A percentile compares a stretch with the other conserved stretches of the same genome.
Conservation (phyloP, 2,888 invertebrate genomes). For the Agrotis clavis region DNA sequence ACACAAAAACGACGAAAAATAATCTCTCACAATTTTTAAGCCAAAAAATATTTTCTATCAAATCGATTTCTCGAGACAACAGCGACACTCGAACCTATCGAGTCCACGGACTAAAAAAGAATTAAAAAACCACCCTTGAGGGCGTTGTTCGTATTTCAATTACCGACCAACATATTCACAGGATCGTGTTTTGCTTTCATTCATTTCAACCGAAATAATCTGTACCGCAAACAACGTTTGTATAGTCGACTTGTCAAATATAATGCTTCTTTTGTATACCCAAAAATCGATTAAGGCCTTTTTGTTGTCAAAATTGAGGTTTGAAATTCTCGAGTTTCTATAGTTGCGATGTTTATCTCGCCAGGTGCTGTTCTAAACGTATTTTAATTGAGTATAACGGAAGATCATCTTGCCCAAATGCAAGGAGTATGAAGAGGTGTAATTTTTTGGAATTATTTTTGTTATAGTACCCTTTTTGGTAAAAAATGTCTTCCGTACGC, state of each 20-base stretch:
- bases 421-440: slow-evolving; percentile 48
- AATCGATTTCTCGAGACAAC: slow-evolving; percentile 64
- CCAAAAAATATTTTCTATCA: slow-evolving; percentile 54
- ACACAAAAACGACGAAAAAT: neutral
- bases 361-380: slow-evolving; percentile 89
- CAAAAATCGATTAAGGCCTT: slow-evolving; percentile 90
- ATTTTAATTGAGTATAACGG: slow-evolving; percentile 86
- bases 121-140: slow-evolving; percentile 81
- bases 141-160: slow-evolving; percentile 88
- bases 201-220: slow-evolving; percentile 91
- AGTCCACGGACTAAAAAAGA: slow-evolving; percentile 68
- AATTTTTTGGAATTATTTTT: slow-evolving; percentile 56
- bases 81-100: slow-evolving; percentile 75
- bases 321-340: slow-evolving; percentile 89
- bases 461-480: slow-evolving; percentile 3
- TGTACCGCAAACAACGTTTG: slow-evolving; percentile 89
- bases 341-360: slow-evolving; percentile 89
- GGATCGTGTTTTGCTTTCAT: slow-evolving; percentile 90
- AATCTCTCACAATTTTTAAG: slow-evolving; percentile 20
- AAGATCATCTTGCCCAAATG: slow-evolving; percentile 65
- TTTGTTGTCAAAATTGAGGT: slow-evolving; percentile 91
- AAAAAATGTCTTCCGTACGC: slow-evolving; percentile 24
- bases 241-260: slow-evolving; percentile 90
- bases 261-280: slow-evolving; percentile 87
- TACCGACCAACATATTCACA: slow-evolving; percentile 85